These are phyloP conservation scores for Euglossa dilemma DNA, from an alignment of 1,140 invertebrate genomes.

Conservation along the genomic window DNA sequence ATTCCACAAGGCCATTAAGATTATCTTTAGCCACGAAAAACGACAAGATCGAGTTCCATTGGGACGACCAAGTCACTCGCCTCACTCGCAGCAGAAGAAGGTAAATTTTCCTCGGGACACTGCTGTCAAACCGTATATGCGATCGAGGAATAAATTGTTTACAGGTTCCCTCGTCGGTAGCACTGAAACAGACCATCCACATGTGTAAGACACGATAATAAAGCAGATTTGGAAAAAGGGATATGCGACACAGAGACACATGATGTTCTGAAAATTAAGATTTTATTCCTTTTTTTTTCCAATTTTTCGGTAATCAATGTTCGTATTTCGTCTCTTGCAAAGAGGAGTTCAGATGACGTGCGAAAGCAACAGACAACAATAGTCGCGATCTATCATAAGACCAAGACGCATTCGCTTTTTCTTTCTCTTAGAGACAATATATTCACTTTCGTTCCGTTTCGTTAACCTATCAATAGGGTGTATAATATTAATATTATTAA, in stretches of 20 bases:
- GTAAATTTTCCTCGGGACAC: neutral
- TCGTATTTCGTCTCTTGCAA: conserved; percentile 23
- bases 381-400: conserved; percentile 34
- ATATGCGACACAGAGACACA: neutral
- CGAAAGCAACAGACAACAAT: conserved; percentile 54
- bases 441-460: conserved; percentile 63
- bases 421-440: conserved; percentile 76
- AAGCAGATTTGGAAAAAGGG: neutral
- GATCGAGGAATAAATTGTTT: neutral
- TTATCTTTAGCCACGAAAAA: conserved; percentile 66
- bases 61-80: conserved; percentile 4
- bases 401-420: conserved; percentile 26
- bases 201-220: too few relatives aligned
- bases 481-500: conserved; percentile 77
- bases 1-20: conserved; percentile 54
- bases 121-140: neutral
- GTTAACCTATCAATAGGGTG: conserved; percentile 71
- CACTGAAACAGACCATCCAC: too few relatives aligned
- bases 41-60: conserved; percentile 19
- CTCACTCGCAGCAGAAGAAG: neutral
- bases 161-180: neutral
- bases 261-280: conserved; percentile 43
- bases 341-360: conserved; percentile 30
- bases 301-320: conserved; percentile 40
- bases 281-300: conserved; percentile 42